Evolutionary conservation across 2,888 invertebrate species (phyloP).

Genomic region (Patella caerulea): DNA sequence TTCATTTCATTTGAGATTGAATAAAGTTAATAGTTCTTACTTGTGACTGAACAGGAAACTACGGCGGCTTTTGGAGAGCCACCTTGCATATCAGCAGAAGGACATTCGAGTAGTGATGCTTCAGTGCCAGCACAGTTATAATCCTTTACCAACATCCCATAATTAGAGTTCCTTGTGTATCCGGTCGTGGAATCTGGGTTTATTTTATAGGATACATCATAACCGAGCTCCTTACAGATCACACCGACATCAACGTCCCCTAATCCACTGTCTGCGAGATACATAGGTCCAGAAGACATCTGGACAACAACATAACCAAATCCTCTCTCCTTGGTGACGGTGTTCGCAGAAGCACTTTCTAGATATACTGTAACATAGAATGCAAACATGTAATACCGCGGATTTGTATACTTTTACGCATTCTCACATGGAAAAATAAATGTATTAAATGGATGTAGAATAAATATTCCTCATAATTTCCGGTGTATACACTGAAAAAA

Average conservation of each 20-base stretch:
- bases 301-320: not conserved
- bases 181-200: not conserved
- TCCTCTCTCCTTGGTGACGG: not conserved
- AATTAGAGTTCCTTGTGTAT: not conserved
- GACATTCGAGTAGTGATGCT: not conserved
- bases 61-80: not conserved
- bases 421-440: no score
- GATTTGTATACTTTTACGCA: no score
- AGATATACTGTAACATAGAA: no score
- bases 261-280: not conserved
- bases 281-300: not conserved
- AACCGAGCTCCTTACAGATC: not conserved
- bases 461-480: no score
- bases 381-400: no score
- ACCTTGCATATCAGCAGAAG: not conserved
- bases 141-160: not conserved
- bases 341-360: no score
- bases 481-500: no score
- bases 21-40: not conserved
- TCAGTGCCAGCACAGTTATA: not conserved
- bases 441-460: no score
- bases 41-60: not conserved
- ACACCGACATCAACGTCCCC: not conserved
- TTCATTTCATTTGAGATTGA: no score
- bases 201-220: not conserved